These are phyloP conservation scores for Porphyrio hochstetteri DNA, from an alignment of 2,113 vertebrate species.

Conservation along the genomic window DNA sequence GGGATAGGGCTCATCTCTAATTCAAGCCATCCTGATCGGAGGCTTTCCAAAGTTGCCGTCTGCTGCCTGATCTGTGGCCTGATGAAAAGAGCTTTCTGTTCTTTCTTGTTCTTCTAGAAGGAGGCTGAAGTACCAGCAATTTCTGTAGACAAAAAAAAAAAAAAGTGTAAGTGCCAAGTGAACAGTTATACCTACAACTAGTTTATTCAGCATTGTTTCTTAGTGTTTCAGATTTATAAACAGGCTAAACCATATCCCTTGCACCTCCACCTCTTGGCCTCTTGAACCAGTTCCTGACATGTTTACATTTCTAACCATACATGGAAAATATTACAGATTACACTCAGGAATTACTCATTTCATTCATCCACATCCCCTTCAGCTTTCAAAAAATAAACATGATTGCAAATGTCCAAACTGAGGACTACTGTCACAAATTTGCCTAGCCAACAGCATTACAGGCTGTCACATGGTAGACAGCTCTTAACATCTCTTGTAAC, in stretches of 20 bases:
- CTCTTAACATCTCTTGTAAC: background rate
- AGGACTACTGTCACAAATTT: background rate
- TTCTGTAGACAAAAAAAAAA: background rate
- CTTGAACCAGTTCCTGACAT: background rate
- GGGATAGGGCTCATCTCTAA: background rate
- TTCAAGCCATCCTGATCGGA: slow-evolving; percentile 12
- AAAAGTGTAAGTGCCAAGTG: background rate
- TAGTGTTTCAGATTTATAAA: background rate
- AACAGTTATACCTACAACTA: background rate
- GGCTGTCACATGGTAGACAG: too few relatives aligned
- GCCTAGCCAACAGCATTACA: rapidly evolving
- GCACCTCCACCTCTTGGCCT: background rate
- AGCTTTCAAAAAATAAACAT: background rate
- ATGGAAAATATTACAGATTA: background rate
- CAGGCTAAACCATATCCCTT: background rate
- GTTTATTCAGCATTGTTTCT: background rate
- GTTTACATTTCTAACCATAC: background rate
- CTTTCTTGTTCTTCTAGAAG: background rate
- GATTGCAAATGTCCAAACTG: background rate
- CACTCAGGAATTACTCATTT: background rate
- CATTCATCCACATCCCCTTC: background rate
- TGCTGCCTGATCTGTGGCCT: slow-evolving; percentile 29
- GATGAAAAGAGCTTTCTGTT: background rate
- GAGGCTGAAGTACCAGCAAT: background rate
- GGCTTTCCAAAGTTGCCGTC: slow-evolving; percentile 50